A percentile compares a stretch with the other conserved stretches of the same genome.
These are phyloP conservation scores for Jaculus jaculus DNA, from an alignment of 2,113 vertebrate species.

Conservation along the genomic window DNA sequence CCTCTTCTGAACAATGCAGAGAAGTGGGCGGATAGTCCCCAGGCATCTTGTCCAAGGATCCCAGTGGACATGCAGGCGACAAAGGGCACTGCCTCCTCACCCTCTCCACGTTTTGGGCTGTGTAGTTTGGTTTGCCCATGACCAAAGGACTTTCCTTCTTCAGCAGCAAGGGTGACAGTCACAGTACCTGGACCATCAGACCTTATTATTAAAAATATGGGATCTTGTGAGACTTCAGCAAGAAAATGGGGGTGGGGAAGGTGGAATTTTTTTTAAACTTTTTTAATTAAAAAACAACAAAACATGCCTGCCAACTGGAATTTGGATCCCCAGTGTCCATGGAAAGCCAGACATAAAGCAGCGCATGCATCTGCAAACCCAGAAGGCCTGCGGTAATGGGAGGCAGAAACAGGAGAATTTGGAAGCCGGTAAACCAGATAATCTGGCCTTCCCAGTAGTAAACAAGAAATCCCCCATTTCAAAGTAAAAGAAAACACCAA, in stretches of 20 bases:
- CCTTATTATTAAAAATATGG: background rate
- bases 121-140: accelerated
- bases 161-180: background rate
- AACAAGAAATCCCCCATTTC: too few relatives aligned
- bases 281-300: constrained; percentile 39
- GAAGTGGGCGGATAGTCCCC: accelerated
- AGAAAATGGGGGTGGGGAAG: background rate
- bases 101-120: background rate
- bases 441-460: too few relatives aligned
- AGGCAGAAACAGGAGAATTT: too few relatives aligned
- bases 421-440: too few relatives aligned
- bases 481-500: too few relatives aligned
- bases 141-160: background rate
- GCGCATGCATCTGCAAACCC: too few relatives aligned
- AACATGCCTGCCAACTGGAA: background rate
- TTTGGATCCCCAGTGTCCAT: too few relatives aligned
- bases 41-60: background rate
- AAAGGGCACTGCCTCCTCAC: too few relatives aligned
- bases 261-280: background rate
- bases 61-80: background rate
- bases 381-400: too few relatives aligned
- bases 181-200: background rate
- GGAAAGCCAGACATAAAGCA: too few relatives aligned
- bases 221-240: background rate
- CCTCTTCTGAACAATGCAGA: background rate